Evolutionary conservation across 2,888 invertebrate species (phyloP).

Genomic region (Nemotelus pantherinus): DNA sequence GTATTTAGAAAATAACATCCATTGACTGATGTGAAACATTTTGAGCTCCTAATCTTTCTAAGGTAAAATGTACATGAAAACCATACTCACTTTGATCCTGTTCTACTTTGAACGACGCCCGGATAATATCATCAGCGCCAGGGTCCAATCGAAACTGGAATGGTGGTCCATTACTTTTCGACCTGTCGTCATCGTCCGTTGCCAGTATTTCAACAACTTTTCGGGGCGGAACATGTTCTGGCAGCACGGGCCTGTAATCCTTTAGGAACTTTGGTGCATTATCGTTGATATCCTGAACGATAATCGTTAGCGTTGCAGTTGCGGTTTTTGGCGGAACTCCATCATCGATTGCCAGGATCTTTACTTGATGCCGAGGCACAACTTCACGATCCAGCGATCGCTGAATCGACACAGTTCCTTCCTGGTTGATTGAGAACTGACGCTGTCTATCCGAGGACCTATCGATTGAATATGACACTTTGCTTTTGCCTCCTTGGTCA

Average conservation of each 20-base stretch:
- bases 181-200: constrained; percentile 92
- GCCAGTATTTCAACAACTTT: constrained; percentile 93
- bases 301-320: constrained; percentile 91
- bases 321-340: constrained; percentile 93
- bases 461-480: constrained; percentile 91
- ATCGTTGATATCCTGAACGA: constrained; percentile 95
- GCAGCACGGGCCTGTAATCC: constrained; percentile 91
- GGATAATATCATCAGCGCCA: constrained; percentile 91
- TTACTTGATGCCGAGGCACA: constrained; percentile 94
- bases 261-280: constrained; percentile 93
- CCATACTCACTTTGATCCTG: constrained; percentile 87
- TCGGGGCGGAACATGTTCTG: constrained; percentile 90
- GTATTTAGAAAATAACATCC: no score
- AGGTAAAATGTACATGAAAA: no score
- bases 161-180: constrained; percentile 96
- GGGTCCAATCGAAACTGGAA: constrained; percentile 94
- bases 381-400: constrained; percentile 92
- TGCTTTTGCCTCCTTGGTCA: constrained; percentile 93
- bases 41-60: no score
- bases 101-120: constrained; percentile 94
- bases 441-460: constrained; percentile 90
- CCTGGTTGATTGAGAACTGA: constrained; percentile 93
- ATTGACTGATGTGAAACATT: no score
- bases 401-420: constrained; percentile 94
- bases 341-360: constrained; percentile 94